phyloP scores from a whole-genome alignment of 1,140 invertebrate genomes.

The Plectrocnemia conspersa region DNA sequence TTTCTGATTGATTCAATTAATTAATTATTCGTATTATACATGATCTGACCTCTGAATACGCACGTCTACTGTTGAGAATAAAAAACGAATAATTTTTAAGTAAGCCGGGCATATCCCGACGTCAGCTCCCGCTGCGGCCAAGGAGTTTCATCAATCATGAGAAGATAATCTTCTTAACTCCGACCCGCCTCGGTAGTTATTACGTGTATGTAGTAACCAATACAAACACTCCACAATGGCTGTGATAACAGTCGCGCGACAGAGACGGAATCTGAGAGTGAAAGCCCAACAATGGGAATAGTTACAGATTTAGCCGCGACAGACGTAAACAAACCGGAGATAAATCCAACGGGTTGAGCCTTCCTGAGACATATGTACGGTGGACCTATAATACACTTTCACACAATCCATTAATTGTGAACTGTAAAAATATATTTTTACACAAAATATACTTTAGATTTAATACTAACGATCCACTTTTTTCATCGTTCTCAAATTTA shows the following conservation, averaged over 20 bases:
- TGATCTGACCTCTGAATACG: no score
- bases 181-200: slow-evolving; percentile 47
- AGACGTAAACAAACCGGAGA: slow-evolving; percentile 24
- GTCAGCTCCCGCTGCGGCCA: neutral
- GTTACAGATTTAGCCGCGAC: slow-evolving; percentile 10
- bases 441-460: no score
- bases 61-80: no score
- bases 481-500: no score
- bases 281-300: slow-evolving; percentile 7
- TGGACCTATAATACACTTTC: slow-evolving; percentile 1
- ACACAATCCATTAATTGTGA: no score
- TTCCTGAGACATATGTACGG: neutral
- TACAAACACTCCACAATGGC: slow-evolving; percentile 8
- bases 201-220: slow-evolving; percentile 21
- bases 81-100: slow-evolving; percentile 7
- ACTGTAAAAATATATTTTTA: no score
- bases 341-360: slow-evolving; percentile 18
- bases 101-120: neutral
- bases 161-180: slow-evolving; percentile 59
- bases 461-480: no score
- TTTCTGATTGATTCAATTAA: no score
- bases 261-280: slow-evolving; percentile 5
- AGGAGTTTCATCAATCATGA: slow-evolving; percentile 58
- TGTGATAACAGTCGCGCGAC: slow-evolving; percentile 12
- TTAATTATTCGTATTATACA: no score